phyloP scores from a whole-genome alignment of 1,140 invertebrate genomes.

The Heliconius congener region DNA sequence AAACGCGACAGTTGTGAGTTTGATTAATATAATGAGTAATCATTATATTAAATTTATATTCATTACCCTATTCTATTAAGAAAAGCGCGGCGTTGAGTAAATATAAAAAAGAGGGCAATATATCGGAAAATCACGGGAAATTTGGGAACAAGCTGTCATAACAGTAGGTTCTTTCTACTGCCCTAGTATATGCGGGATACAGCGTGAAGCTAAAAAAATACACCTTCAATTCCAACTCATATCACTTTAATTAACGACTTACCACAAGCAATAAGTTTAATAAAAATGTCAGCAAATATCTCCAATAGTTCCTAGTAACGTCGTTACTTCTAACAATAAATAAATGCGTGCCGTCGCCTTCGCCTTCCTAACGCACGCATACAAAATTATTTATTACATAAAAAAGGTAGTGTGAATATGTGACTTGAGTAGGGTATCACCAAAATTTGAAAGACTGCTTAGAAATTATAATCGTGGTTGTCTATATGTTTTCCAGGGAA shows the following conservation, averaged over 20 bases:
- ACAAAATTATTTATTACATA: conserved; percentile 19
- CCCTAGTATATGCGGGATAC: too few species aligned
- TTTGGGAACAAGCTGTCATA: too few species aligned
- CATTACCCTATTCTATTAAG: too few species aligned
- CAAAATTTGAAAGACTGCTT: background rate
- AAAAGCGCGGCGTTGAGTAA: too few species aligned
- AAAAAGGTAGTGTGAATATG: conserved; percentile 15
- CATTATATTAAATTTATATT: too few species aligned
- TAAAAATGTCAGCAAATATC: background rate
- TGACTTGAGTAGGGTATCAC: background rate
- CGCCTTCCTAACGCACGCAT: conserved; percentile 11
- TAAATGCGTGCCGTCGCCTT: background rate
- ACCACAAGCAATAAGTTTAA: background rate
- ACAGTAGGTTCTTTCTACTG: too few species aligned
- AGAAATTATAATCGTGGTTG: background rate
- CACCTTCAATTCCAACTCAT: background rate
- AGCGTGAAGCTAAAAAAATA: too few species aligned
- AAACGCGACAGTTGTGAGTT: too few species aligned
- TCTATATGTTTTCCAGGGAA: too few species aligned
- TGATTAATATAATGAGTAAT: too few species aligned
- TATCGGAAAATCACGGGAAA: too few species aligned
- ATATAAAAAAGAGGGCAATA: too few species aligned
- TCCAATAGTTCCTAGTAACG: conserved; percentile 1
- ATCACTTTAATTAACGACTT: background rate
- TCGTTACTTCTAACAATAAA: conserved; percentile 5